Base-by-base conservation (phyloP, 2,113 vertebrate genomes). In the Danionella cerebrum region DNA sequence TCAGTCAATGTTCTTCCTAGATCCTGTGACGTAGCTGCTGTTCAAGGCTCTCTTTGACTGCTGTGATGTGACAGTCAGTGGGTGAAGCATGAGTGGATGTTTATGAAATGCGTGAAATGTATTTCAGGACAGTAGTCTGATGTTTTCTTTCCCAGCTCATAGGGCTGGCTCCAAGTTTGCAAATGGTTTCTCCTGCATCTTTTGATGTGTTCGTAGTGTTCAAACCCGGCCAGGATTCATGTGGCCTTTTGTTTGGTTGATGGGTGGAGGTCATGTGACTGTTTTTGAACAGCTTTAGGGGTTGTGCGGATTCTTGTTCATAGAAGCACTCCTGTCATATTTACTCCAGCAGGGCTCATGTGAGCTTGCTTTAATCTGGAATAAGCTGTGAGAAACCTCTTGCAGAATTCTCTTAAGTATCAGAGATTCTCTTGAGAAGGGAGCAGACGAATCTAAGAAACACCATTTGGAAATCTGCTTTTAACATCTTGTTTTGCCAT, bases 321-420 rank as follows among this genome's bases (percentile, higher is more conserved):
- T 27, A 16, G 55, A 55, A 36, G 35, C 39, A 50, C 16, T 12
- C 39, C 52, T 41, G 45, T 29, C 35, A 44, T 47, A 36, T 64
- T 48, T 64, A n/a, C 5, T 14, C 13, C 1, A 36, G 42, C 29
- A 52, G 47, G 36, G 24, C 14, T 51, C 54, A 57, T 74, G 45
- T 79, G 68, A 71, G 71, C 44, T 68, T 45, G 76, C 72, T 65
- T 42, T 83, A 74, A 82, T 86, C 78, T 84, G 75, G 73, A 71
- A 35, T 78, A 82, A 85, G 79, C 79, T 75, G 29, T 36, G 35
- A 55, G 13, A 48, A 51, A 31, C 14, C n/a, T 9, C 44, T 24
- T 44, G 44, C 19, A 38, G 21, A 53, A 50, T 47, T n/a, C 25
- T 35, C 19, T 63, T 63, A 8, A 36, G 12, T 6, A 35, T 63